Conservation (phyloP, 2,113 vertebrate genomes). For the Lutjanus erythropterus region DNA sequence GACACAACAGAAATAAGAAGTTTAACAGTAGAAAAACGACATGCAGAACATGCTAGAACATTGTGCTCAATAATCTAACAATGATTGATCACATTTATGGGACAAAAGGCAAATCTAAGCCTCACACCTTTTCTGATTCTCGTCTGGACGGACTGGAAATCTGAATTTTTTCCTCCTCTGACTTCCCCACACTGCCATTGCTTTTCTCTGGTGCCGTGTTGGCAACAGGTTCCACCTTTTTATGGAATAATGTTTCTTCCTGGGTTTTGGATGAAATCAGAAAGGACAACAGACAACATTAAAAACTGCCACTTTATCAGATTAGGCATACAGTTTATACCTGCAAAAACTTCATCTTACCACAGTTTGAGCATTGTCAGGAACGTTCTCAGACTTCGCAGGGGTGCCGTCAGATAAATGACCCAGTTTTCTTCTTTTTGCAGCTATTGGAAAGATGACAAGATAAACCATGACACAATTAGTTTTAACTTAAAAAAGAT, state of each 20-base stretch:
- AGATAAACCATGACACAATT: background rate
- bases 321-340: background rate
- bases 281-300: conserved; percentile 4
- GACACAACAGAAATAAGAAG: background rate
- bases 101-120: background rate
- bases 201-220: conserved; percentile 44
- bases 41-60: background rate
- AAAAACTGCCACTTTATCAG: background rate
- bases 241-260: conserved; percentile 54
- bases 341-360: conserved; percentile 32
- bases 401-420: conserved; percentile 50
- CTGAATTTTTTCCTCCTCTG: conserved; percentile 84
- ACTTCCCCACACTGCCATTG: conserved; percentile 67
- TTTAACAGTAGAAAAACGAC: background rate
- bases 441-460: conserved; percentile 48
- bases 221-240: conserved; percentile 58
- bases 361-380: conserved; percentile 39
- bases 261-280: conserved; percentile 54
- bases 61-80: background rate
- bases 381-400: conserved; percentile 62
- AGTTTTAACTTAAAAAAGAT: background rate
- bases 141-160: conserved; percentile 83
- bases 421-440: conserved; percentile 81
- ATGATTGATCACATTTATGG: background rate
- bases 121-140: conserved; percentile 87